Base-by-base conservation (phyloP, 2,888 invertebrate genomes). In the Laspeyria flexula region DNA sequence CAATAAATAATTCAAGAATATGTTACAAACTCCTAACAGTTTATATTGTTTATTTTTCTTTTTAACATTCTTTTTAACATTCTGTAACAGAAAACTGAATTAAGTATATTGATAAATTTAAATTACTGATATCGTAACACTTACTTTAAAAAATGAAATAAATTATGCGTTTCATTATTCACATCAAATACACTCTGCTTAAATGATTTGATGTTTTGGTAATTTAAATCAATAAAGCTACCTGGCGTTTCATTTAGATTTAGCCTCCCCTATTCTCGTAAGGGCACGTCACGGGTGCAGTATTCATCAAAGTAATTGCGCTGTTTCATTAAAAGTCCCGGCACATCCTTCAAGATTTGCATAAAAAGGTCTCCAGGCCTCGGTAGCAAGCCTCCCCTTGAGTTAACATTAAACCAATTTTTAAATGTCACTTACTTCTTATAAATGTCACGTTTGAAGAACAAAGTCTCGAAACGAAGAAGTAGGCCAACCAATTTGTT, bases 261-360 rank as follows among this genome's bases (percentile, higher is more conserved):
- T 68, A 71, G 58, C 55, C 42, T 49, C 65, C 66, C 56, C 41
- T 25, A 65, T 59, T 52, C 44, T 62, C 58, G 50, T 51, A 56
- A 71, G 74, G 67, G 75, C 76, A 71, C 77, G 73, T 78, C 80
- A 84, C 83, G 85, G 75, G 68, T 81, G 79, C 77, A 77, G 75
- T 84, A 85, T 85, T 81, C 85, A 80, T 90, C 85, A 87, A 85
- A 86, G 85, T 85, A 85, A 88, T 87, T 84, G 85, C 84, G 74
- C 79, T 81, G 83, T 88, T 85, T 86, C 88, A 86, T 91, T 90
- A 87, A 84, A 85, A 91, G 80, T 80, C 87, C 73, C 74, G 73
- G 85, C 90, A 88, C 89, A 89, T 90, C 85, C 77, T 86, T 83
- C 79, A 82, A 83, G 85, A 90, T 91, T 90, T 88, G 75, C 88